Evolutionary conservation across 2,113 vertebrate species (phyloP), one percentile per base, ranked within the genome.

Genomic region (Enhydra lutris): DNA sequence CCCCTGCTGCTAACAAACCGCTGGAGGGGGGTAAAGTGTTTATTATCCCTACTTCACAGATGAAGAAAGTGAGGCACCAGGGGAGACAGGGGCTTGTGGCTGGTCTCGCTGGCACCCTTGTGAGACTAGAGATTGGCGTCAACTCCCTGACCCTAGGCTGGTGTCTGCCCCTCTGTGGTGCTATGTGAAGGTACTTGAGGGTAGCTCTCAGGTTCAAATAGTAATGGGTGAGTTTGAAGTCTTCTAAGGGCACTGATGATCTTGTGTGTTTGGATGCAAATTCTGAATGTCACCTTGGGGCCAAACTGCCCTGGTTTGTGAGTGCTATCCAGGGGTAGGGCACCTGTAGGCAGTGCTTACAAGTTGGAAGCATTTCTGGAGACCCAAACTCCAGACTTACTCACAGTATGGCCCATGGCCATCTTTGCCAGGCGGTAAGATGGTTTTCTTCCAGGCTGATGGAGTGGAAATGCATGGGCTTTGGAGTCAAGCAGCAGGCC

Each of bases 21-120:
- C 50, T 26, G 61, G 90, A 92, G 73, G 55, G 20, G 26, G 79
- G 59, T 13, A 7, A 18, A 39, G 24, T 83, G 86, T 95, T 95
- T 87, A 79, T 95, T 84, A 45, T 71, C 61, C 80, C 45, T 69
- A 6, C 88, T 89, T 96, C 96, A 80, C 92, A 93, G 91, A 39
- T 92, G 26, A 93, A 61, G 88, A 94, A 83, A 89, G 96, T 6
- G 89, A 96, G 79, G 29, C 57, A 50, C 29, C 39, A 6, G 36
- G 81, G 92, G 92, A 91, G 87, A 31, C 39, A 59, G 20, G 14
- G 36, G 59, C 29, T 89, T 26, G 20, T 2, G 0, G 21, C 21
- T 13, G 31, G 55, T 80, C 67, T 84, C 69, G 4, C 13, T 0
- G 42, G 73, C 82, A 34, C 74, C n/a, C n/a, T 39, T 50, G 7